Evolutionary conservation across 2,113 vertebrate species (phyloP), one percentile per base, ranked within the genome.

Genomic region (Alces alces): DNA sequence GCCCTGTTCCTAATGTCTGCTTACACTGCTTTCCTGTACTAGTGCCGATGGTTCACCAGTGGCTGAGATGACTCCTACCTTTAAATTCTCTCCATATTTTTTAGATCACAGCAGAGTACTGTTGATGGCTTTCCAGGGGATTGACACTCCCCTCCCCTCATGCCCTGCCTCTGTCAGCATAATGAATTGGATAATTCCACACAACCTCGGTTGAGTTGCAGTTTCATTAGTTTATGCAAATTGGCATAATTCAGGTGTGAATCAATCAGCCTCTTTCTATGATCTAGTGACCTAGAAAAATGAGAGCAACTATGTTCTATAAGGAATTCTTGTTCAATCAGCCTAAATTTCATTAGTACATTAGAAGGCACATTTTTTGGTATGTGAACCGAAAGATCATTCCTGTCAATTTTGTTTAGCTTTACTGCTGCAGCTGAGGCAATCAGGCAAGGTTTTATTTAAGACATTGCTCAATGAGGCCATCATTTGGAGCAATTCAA

Each of bases 231-330:
- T 39, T 47, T 83, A 66, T 57, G 27, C 17, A 95, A 86, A 96
- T 90, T 80, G 33, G n/a, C 36, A 30, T 89, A 55, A 78, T 89
- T 93, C 1, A 89, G 45, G 39, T 78, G 19, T 86, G 87, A 97
- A 88, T 61, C 61, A 85, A 2, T 19, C 52, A 82, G 14, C 23
- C 1, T 73, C 19, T 93, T 60, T 50, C 66, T 86, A 7, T 86
- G 89, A 95, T 70, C 96, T 43, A 66, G 45, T 43, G 55, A 78
- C 84, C 83, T 93, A 92, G 61, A 66, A 93, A 96, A 97, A 25
- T 1, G 2, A 66, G 19, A 96, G 60, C 11, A 70, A 27, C 88
- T 91, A 30, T 60, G 2, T 91, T 23, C 9, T 80, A 70, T 96
- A 91, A 92, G n/a, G n/a, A 94, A 61, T 73, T 54, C 6, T 43